These are phyloP conservation scores for Ischnura elegans DNA, from an alignment of 2,888 invertebrate species.

Conservation along the genomic window DNA sequence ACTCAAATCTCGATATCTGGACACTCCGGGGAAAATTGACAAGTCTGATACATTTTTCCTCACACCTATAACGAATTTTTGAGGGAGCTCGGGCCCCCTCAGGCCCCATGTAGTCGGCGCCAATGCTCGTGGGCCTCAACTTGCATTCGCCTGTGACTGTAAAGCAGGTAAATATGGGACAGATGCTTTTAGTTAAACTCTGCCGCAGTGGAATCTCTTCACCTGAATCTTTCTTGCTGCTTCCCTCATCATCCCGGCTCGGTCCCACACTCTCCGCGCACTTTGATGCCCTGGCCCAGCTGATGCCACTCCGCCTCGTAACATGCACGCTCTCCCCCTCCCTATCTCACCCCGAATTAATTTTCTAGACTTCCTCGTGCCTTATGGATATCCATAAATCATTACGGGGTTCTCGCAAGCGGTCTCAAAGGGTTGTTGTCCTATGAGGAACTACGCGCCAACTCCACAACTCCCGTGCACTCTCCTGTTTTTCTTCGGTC, in stretches of 20 bases:
- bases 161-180: background rate
- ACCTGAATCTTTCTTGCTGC: background rate
- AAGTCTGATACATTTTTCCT: no score
- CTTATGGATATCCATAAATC: slow-evolving; percentile 20
- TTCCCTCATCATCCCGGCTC: background rate
- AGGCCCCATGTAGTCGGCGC: no score
- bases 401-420: background rate
- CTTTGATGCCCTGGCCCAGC: background rate
- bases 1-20: no score
- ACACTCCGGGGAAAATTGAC: no score
- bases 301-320: background rate
- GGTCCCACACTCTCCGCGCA: no score
- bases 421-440: background rate
- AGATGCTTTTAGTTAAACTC: background rate
- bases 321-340: background rate
- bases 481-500: background rate
- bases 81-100: no score
- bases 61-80: no score
- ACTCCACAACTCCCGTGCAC: background rate
- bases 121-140: no score
- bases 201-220: background rate
- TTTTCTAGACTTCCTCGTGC: slow-evolving; percentile 5
- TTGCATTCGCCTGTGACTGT: no score
- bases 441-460: background rate
- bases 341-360: slow-evolving; percentile 11